Evolutionary conservation across 2,113 vertebrate genomes (phyloP), one percentile per base, ranked within the genome.

Genomic region (Terrapene triunguis): DNA sequence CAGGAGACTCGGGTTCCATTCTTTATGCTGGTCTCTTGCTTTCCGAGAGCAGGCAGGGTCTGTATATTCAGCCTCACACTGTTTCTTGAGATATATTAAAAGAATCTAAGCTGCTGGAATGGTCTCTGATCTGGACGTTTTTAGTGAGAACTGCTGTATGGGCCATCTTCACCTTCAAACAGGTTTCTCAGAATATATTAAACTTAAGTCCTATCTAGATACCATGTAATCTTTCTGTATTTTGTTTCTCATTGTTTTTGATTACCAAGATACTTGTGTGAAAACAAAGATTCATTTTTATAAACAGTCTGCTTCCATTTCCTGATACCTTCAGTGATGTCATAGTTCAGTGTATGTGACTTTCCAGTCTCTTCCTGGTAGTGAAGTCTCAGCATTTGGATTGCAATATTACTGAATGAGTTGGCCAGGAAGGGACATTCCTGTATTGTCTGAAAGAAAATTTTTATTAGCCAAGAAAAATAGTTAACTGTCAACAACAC

Each of bases 221-320:
- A 38, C n/a, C n/a, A 72, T 72, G n/a, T 72, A 38, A 72, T 38
- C n/a, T 72, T 22, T 72, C 65, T 72, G 35, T 72, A 38, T 80
- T 94, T 92, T 89, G 65, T 94, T 87, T 80, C 76, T 90, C 38
- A 48, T 24, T 59, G 84, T 0, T 50, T 92, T 89, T 92, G 90
- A 94, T 95, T 55, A 80, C 82, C 88, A 83, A 82, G 82, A 72
- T 91, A 47, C 87, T 89, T 95, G 80, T 80, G 69, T 85, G 90
- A 88, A 89, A 87, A 59, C 80, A 84, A 85, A 84, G 95, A 87
- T 92, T 89, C 92, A 95, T 94, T 89, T 90, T 47, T 87, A 69
- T 72, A 53, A 87, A 80, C 92, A 57, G 78, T 79, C 47, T 94
- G 85, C 86, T 94, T 94, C 89, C 16, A 19, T 92, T 57, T 85